Evolutionary conservation across 2,113 vertebrate genomes (phyloP).

Genomic region (Indri indri): DNA sequence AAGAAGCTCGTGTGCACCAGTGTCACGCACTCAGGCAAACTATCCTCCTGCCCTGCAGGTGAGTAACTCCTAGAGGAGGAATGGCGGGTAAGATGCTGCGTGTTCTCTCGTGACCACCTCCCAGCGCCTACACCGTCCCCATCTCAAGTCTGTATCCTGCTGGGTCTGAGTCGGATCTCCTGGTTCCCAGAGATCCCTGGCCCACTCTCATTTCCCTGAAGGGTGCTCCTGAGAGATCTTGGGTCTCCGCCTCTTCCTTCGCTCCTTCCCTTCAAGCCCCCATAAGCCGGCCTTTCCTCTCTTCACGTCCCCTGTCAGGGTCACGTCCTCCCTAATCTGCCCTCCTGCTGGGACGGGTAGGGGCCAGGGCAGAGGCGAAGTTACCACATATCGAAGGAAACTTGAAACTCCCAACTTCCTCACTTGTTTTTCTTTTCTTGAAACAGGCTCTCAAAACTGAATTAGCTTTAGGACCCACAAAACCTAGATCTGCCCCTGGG

Average conservation of each 20-base stretch:
- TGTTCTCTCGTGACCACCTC: too few species aligned
- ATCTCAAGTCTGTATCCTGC: neutral
- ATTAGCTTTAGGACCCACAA: neutral
- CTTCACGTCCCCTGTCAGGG: too few species aligned
- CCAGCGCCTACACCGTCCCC: neutral
- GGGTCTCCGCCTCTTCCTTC: neutral
- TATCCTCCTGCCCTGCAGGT: constrained; percentile 23
- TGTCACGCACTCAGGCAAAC: neutral
- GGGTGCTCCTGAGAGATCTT: neutral
- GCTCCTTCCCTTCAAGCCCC: neutral
- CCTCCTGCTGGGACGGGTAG: neutral
- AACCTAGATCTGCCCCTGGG: neutral
- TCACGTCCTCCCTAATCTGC: neutral
- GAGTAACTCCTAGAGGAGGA: neutral
- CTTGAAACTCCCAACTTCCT: neutral
- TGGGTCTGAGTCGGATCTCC: neutral
- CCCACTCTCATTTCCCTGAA: neutral
- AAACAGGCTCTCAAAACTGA: neutral
- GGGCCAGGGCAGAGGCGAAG: neutral
- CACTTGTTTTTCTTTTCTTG: neutral
- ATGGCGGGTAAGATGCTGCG: neutral
- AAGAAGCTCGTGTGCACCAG: neutral
- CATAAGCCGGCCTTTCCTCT: neutral
- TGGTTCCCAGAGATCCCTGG: neutral
- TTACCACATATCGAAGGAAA: neutral